Evolutionary conservation across 2,113 vertebrate species (phyloP), one percentile per base, ranked within the genome.

Genomic region (Cyrtonyx montezumae): DNA sequence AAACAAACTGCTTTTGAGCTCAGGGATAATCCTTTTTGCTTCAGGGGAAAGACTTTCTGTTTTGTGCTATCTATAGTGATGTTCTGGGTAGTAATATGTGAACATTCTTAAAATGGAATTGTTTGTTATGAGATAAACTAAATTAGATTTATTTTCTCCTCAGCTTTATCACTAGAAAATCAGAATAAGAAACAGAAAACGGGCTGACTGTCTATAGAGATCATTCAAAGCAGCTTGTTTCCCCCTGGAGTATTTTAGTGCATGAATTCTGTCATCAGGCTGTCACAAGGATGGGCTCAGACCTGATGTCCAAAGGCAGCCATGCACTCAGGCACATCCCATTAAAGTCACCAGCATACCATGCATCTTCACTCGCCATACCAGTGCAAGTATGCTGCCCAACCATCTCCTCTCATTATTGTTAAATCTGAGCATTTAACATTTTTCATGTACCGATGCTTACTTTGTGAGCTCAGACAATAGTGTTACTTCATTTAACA

Each of bases 151-250:
- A 70, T 78, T 73, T 79, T 84, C 18, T 87, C 3, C 34, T 40
- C 23, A 49, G 26, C 63, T 71, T 81, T 67, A 59, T 19, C 9
- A 75, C 6, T 15, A 34, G 34, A 43, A 93, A 82, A 87, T 16
- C 66, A 61, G 21, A 10, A 74, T 53, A 79, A 21, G 13, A 62
- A 49, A 70, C 16, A 68, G 11, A 26, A 93, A 91, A 70, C 5
- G 0, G 0, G 1, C 56, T 86, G 79, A 86, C 1, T 6, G 28
- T 30, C 74, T 71, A 30, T 4, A n/a, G 58, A 84, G 37, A 67
- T 84, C 68, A 86, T 25, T 20, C 51, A 68, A 77, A 86, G 51
- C 42, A 88, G 4, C 46, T 88, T 85, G 8, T 40, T 88, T 75
- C 77, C 67, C 40, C 79, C 59, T 68, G 56, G 43, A 78, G 25